Base-by-base conservation (phyloP, 2,797 vertebrate species). In the Acrocephalus scirpaceus region DNA sequence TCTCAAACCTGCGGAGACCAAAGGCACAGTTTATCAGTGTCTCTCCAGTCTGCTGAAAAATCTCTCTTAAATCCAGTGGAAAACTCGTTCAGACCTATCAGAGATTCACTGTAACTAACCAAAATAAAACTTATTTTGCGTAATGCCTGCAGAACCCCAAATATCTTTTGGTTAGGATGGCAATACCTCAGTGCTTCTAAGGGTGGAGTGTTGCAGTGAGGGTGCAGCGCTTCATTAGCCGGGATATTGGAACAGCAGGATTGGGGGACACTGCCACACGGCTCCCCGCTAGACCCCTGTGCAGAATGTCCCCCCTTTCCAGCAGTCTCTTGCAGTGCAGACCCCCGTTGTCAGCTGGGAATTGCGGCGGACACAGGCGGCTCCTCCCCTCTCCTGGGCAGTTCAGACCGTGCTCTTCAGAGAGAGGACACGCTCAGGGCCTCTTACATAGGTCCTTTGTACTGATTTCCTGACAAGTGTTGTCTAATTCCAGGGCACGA, bases 401-500 rank as follows among this genome's bases (percentile, higher is more conserved):
- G 93, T 86, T 93, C 90, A 70, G 77, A 62, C 30, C 36, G 20
- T 77, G 82, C 60, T 86, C 76, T 92, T 94, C 86, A 45, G 80
- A 86, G 76, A 85, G 73, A 25, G 75, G 79, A 42, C 26, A 74
- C 73, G 78, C 86, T 96, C 91, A 38, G 80, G 66, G 89, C 81
- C 91, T 83, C 75, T 95, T 84, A 98, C 98, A 98, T 98, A 11
- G 98, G 98, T 90, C 98, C 98, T 96, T 98, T 98, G 67, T 98
- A 98, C 89, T 98, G 98, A 92, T 97, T 98, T 95, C 98, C 98
- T 84, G 98, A 98, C 88, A 98, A 95, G 96, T 98, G 98, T 65
- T 98, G 98, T 93, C 98, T 98, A 98, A 98, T 98, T 97, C 98
- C 98, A 98, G 98, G 98, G 98, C 98, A 98, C 70, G 98, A 98